Base-by-base conservation (phyloP, 2,888 invertebrate species). In the Heliothis peltigera region DNA sequence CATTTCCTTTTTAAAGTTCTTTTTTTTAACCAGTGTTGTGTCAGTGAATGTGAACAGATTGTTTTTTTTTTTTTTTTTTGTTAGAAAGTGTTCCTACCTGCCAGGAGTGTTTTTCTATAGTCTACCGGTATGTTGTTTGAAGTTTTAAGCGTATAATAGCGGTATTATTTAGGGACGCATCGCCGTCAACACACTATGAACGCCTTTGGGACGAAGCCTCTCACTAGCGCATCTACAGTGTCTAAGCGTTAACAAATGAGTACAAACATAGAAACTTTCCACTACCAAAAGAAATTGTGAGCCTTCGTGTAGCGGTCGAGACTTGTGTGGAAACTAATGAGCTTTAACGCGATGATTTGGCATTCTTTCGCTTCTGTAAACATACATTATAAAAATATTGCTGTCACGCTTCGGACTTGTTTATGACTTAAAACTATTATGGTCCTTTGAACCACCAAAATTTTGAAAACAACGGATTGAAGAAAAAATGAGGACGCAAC, bases 41-140 rank as follows among this genome's bases (percentile, higher is more conserved):
- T 70, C 69, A 76, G 83, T 82, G 80, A 62, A 73, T 77, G 83
- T 81, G 61, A 65, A 60, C 12, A 18, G 70, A 68, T 58, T 59
- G 70, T 74, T 66, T 69, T 75, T 85, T 85, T 74, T 66, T 69
- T 75, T 85, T 85, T 84, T 83, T 84, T 32, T 10, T 81, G 83
- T 84, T 87, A 87, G 86, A 88, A 87, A 89, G 90, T 89, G 88
- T 76, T 62, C 74, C 84, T 87, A 86, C 88, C 88, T 89, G 86
- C 69, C 68, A 58, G 86, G 83, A 85, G 87, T 88, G 87, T 89
- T 89, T 90, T 89, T 88, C 85, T 87, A 78, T 81, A 78, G 80
- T 76, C 78, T 70, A 87, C 89, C 89, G 92, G 92, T 92, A 91
- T 85, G 91, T 87, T 84, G 74, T 86, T 85, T 84, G 80, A 80